Percentiles rank a stretch among this genome's conserved stretches.
Conservation (phyloP, 2,888 invertebrate species). For the Hydriomena furcata region DNA sequence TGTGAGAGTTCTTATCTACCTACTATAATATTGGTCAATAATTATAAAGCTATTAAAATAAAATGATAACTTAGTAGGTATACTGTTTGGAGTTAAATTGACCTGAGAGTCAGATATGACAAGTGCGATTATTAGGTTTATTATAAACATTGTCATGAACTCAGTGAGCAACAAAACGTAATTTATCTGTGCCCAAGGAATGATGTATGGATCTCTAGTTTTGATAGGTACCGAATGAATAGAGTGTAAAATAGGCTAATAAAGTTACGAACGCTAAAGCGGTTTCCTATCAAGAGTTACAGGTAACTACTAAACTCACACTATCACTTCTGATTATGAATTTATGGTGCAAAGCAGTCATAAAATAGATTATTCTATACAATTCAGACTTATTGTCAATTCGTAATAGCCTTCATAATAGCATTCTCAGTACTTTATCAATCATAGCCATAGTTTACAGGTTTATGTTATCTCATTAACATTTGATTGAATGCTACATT, state of each 20-base stretch:
- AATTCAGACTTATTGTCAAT: conserved; percentile 7
- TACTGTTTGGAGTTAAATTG: conserved; percentile 4
- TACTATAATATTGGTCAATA: conserved; percentile 1
- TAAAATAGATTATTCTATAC: neutral
- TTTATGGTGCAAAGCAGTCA: conserved; percentile 1
- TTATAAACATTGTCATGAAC: conserved; percentile 6
- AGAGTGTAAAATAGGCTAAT: too few relatives aligned
- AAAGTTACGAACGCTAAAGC: too few relatives aligned
- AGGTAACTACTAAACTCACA: neutral
- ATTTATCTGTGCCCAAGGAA: conserved; percentile 14
- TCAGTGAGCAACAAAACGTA: neutral
- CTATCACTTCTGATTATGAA: neutral
- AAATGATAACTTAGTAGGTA: conserved; percentile 3
- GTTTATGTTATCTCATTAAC: conserved; percentile 14
- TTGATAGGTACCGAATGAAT: too few relatives aligned
- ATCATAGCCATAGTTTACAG: conserved; percentile 6
- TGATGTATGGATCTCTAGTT: conserved; percentile 13
- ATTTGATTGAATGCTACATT: conserved; percentile 13
- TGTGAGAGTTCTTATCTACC: neutral
- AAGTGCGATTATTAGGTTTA: conserved; percentile 7
- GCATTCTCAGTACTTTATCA: conserved; percentile 11
- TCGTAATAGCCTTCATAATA: neutral
- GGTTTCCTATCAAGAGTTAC: too few relatives aligned
- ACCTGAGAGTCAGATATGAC: conserved; percentile 9
- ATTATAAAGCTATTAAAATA: conserved; percentile 18